A percentile compares a stretch with the other conserved stretches of the same genome.
These are phyloP conservation scores for Lithophane leautieri DNA, from an alignment of 2,888 invertebrate species.

Conservation along the genomic window DNA sequence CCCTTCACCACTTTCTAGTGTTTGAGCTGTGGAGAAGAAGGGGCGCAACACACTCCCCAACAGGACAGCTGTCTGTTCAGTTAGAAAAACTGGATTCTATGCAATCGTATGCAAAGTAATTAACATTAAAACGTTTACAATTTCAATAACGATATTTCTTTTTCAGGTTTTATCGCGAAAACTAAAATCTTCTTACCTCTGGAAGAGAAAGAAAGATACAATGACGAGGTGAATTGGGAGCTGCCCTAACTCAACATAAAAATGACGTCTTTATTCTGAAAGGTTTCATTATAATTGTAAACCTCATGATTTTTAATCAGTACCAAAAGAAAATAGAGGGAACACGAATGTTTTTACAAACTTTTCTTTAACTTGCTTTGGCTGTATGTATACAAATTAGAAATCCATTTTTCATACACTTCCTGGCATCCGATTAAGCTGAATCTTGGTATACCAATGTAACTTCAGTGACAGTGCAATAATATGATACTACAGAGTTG, in stretches of 20 bases:
- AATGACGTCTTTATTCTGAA: constrained; percentile 54
- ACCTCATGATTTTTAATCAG: constrained; percentile 26
- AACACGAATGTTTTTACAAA: background rate
- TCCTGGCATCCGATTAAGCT: too few relatives aligned
- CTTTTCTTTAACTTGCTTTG: background rate
- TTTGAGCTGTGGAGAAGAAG: background rate
- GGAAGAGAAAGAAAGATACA: constrained; percentile 90
- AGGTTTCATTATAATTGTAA: constrained; percentile 27
- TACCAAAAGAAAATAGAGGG: constrained; percentile 12
- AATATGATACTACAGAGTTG: background rate
- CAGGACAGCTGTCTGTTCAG: too few relatives aligned
- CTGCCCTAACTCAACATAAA: constrained; percentile 83
- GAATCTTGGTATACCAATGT: background rate
- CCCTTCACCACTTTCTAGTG: background rate
- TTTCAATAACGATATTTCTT: background rate
- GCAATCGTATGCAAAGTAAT: too few relatives aligned
- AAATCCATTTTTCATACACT: background rate
- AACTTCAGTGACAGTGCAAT: background rate
- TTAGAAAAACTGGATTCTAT: too few relatives aligned
- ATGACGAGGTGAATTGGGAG: constrained; percentile 92
- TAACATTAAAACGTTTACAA: too few relatives aligned
- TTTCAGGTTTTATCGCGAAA: constrained; percentile 88
- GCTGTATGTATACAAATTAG: background rate
- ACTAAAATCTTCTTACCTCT: constrained; percentile 84
- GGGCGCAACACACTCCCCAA: background rate